Conservation (phyloP, 2,888 invertebrate species). For the Nezara viridula region DNA sequence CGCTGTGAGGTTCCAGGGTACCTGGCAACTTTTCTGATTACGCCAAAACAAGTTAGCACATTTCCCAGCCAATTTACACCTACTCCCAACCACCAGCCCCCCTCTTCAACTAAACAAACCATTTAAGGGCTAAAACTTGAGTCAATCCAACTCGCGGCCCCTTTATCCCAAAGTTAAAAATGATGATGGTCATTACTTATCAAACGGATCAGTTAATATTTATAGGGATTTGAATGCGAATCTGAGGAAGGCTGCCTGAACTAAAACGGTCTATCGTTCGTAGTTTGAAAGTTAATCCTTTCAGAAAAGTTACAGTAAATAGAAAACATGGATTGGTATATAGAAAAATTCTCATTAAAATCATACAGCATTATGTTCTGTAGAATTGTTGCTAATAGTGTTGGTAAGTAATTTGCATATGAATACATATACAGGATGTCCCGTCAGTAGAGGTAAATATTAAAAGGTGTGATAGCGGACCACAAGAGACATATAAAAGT, state of each 20-base stretch:
- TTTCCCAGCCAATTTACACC: constrained; percentile 37
- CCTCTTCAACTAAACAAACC: constrained; percentile 15
- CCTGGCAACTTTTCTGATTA: constrained; percentile 44
- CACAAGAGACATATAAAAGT: too few species aligned
- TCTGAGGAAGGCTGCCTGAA: background rate
- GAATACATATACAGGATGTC: too few species aligned
- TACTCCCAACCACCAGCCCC: background rate
- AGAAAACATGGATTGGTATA: too few species aligned
- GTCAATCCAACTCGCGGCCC: background rate
- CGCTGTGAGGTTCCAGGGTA: background rate
- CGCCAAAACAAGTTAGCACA: constrained; percentile 43
- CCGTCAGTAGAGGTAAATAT: too few species aligned
- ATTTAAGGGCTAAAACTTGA: background rate
- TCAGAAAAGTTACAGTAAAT: too few species aligned
- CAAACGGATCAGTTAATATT: background rate
- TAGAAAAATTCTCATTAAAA: too few species aligned
- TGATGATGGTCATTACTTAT: background rate
- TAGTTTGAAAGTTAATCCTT: too few species aligned
- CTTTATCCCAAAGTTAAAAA: background rate
- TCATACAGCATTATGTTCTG: too few species aligned
- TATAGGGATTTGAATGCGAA: background rate
- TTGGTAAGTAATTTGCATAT: too few species aligned
- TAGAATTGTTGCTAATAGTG: too few species aligned
- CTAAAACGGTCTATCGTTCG: too few species aligned
- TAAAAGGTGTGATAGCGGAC: too few species aligned